Percentiles rank a stretch among this genome's conserved stretches.
These are phyloP conservation scores for Epizoanthus ramosus DNA, from an alignment of 92 coral and sea anemone species.

Conservation along the genomic window DNA sequence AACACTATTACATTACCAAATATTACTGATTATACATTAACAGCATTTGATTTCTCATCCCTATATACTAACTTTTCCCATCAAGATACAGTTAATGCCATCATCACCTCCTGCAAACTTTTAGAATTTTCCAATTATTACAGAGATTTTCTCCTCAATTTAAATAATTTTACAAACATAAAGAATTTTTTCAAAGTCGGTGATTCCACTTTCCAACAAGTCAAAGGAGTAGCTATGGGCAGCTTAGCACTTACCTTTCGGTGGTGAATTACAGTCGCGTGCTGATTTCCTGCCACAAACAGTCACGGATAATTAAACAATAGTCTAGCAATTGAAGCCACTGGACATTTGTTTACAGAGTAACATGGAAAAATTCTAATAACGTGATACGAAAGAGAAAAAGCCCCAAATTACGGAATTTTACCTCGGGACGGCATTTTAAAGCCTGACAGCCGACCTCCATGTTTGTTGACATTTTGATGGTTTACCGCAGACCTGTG, in stretches of 20 bases:
- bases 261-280: too few relatives aligned
- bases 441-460: conserved; percentile 12
- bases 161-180: conserved; percentile 40
- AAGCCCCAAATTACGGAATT: too few relatives aligned
- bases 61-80: conserved; percentile 39
- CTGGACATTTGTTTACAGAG: too few relatives aligned
- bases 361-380: too few relatives aligned
- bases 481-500: conserved; percentile 17
- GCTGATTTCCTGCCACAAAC: too few relatives aligned
- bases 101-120: conserved; percentile 54
- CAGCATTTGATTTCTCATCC: conserved; percentile 53
- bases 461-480: conserved; percentile 26
- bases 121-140: conserved; percentile 23
- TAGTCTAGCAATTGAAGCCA: too few relatives aligned
- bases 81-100: conserved; percentile 44
- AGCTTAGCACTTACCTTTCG: conserved; percentile 20
- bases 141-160: conserved; percentile 50
- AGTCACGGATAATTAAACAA: too few relatives aligned
- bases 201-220: conserved; percentile 40
- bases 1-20: not conserved
- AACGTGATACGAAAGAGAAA: too few relatives aligned
- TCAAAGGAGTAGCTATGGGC: conserved; percentile 53
- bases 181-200: conserved; percentile 40
- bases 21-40: conserved; percentile 34
- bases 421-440: conserved; percentile 17